Conservation (phyloP, 2,113 vertebrate genomes). For the Cyrtonyx montezumae region DNA sequence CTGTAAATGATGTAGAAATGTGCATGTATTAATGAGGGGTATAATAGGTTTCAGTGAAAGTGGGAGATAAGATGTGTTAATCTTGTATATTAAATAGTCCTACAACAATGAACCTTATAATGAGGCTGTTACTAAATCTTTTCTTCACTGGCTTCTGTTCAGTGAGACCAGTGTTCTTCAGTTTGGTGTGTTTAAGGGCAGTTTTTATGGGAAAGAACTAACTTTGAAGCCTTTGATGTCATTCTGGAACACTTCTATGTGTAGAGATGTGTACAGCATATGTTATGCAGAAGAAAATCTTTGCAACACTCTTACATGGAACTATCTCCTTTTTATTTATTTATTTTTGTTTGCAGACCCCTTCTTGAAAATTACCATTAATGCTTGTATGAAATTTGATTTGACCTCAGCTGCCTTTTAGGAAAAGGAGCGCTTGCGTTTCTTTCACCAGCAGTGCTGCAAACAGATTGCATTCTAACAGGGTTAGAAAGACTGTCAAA, state of each 20-base stretch:
- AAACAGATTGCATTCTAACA: slow-evolving; percentile 64
- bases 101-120: slow-evolving; percentile 69
- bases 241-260: not conserved
- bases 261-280: not conserved
- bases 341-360: not conserved
- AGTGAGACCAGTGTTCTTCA: slow-evolving; percentile 22
- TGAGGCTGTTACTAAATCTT: slow-evolving; percentile 67
- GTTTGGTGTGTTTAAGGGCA: slow-evolving; percentile 34
- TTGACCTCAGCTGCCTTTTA: slow-evolving; percentile 37
- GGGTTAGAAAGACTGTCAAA: slow-evolving; percentile 65
- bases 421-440: not conserved
- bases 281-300: not conserved
- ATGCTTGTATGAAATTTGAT: slow-evolving; percentile 3
- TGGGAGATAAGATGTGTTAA: slow-evolving; percentile 73
- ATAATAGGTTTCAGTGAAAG: slow-evolving; percentile 70
- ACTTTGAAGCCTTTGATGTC: not conserved
- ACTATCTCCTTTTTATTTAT: not conserved
- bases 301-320: not conserved
- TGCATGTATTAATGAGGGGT: slow-evolving; percentile 65
- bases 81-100: slow-evolving; percentile 74
- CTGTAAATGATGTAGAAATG: slow-evolving; percentile 67
- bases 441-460: not conserved
- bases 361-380: not conserved
- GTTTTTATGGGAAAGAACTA: slow-evolving; percentile 14
- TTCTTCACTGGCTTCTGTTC: slow-evolving; percentile 60